Base-by-base conservation (phyloP, 2,797 vertebrate genomes). In the Helarctos malayanus region DNA sequence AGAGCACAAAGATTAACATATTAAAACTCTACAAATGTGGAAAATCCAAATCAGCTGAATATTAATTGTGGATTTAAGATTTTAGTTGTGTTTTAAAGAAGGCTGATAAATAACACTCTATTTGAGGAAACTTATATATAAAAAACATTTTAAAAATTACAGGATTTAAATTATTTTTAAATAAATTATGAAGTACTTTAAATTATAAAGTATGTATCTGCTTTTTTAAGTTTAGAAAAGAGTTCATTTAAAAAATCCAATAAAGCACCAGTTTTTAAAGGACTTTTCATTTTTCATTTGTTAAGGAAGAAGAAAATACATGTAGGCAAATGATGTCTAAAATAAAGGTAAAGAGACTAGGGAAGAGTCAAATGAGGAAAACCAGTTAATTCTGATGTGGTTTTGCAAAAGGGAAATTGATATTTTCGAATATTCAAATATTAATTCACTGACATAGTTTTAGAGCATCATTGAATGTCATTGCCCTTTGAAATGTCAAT, bases 401-500 rank as follows among this genome's bases (percentile, higher is more conserved):
- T 15, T 90, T 73, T 90, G 25, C 78, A 61, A 29, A 65, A 83
- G 25, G 3, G 1, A 84, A 92, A 47, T 5, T 38, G 8, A 59
- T 80, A 38, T 35, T 89, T 95, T 81, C 15, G 65, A 47, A 57
- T 0, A n/a, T 0, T 0, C 69, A 89, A n/a, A 38, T 79, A 76
- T 83, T 83, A 94, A 95, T 91, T 94, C 25, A 75, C 14, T n/a
- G 23, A 93, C 47, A 56, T n/a, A 81, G 15, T 84, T 89, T 86
- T 90, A 90, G 19, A 92, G 21, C 59, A 96, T 85, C 84, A 52
- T 14, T 92, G 78, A 87, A 92, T 92, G 61, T 32, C 47, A 85
- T 9, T 80, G 78, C 76, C 83, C 19, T 57, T 95, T 95, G 80
- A 95, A 96, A 94, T 92, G 83, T 92, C 87, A 16, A 57, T 92